Evolutionary conservation across 2,113 vertebrate genomes (phyloP), one percentile per base, ranked within the genome.

Genomic region (Clarias magur): DNA sequence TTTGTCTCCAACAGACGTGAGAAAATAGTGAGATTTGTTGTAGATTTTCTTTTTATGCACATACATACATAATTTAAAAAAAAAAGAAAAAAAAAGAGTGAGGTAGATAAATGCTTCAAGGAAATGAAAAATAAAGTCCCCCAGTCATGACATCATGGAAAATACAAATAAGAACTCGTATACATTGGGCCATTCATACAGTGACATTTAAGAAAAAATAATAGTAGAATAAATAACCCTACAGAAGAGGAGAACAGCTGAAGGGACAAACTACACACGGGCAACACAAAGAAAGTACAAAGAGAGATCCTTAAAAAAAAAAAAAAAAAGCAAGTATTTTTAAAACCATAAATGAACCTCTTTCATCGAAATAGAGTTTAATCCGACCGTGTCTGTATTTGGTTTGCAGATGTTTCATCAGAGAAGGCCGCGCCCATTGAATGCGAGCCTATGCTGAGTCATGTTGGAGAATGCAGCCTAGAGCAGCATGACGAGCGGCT

Each of bases 41-140:
- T 59, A 15, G 13, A 53, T 90, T 90, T 85, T 91, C 88, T 92
- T 92, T 88, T 86, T 70, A 93, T 86, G 88, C n/a, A 90, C 86
- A 73, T 78, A 93, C 70, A 93, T 90, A 88, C 88, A 91, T 91
- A 62, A 38, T 38, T 23, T 17, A 17, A 83, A 89, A 85, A 90
- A 82, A 59, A 4, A 17, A 87, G 75, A 38, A 90, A 57, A 63
- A 89, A 87, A 70, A 42, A 91, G 86, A 93, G 93, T 94, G 94
- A 96, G 95, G 94, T 96, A 95, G 94, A 94, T 94, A 93, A 90
- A 94, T 91, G 92, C 76, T 91, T 89, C 80, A 93, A 93, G 88
- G 90, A 90, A 90, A 88, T 81, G 27, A 63, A 87, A 75, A 62
- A 88, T 87, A 78, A 38, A 91, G 87, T 92, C 89, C 92, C 93